These are phyloP conservation scores for Origma solitaria DNA, from an alignment of 2,113 vertebrate species.

Conservation along the genomic window DNA sequence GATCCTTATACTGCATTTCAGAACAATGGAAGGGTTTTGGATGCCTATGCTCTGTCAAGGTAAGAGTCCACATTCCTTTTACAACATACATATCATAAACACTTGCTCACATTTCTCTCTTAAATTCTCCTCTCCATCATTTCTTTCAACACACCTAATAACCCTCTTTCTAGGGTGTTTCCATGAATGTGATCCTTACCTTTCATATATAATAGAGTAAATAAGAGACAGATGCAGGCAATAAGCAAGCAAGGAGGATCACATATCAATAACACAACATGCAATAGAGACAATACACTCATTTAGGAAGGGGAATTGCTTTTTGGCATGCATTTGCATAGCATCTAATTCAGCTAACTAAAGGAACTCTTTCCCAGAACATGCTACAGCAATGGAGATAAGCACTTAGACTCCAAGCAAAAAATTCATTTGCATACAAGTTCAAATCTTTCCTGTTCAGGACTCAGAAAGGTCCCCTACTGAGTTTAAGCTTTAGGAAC, in stretches of 20 bases:
- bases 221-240: not conserved
- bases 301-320: not conserved
- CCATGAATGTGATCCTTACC: not conserved
- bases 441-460: not conserved
- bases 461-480: not conserved
- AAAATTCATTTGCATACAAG: not conserved
- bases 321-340: not conserved
- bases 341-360: not conserved
- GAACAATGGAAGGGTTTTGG: not conserved
- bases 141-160: not conserved
- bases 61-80: not conserved
- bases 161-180: not conserved
- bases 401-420: not conserved
- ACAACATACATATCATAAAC: not conserved
- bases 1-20: not conserved
- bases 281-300: not conserved
- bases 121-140: not conserved
- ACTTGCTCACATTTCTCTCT: not conserved
- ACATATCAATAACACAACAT: not conserved
- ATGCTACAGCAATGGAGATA: not conserved
- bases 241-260: not conserved
- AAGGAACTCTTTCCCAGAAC: not conserved
- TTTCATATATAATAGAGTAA: not conserved
- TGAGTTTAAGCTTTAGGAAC: constrained; percentile 1
- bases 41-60: not conserved